phyloP scores from a whole-genome alignment of 2,113 vertebrate genomes.

The Oenanthe melanoleuca region DNA sequence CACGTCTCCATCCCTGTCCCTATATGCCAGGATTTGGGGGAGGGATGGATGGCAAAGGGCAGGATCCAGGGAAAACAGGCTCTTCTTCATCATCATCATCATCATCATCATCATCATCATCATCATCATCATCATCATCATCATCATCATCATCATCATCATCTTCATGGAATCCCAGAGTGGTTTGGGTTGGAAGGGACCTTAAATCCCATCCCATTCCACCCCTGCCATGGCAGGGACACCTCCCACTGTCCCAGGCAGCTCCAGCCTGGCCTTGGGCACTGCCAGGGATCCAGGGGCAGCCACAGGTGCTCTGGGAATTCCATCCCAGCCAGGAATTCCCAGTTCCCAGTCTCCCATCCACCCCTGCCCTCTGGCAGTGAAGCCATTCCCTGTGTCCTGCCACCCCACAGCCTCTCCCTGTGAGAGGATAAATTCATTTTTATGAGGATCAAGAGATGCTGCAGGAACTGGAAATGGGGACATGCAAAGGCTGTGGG shows the following conservation, averaged over 20 bases:
- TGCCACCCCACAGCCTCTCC: not conserved
- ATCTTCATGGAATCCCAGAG: not conserved
- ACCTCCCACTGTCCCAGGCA: rapidly evolving
- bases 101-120: not conserved
- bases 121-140: too few relatives aligned
- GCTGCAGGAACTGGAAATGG: not conserved
- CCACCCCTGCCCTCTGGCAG: not conserved
- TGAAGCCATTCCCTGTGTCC: not conserved
- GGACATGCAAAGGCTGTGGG: not conserved
- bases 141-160: not conserved
- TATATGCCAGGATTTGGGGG: not conserved
- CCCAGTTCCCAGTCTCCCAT: not conserved
- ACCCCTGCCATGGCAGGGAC: not conserved
- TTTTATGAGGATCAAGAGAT: not conserved
- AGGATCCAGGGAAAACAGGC: not conserved
- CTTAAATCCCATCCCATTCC: rapidly evolving
- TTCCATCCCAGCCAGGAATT: not conserved
- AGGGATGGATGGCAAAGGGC: not conserved
- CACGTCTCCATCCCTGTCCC: not conserved
- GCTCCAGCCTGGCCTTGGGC: not conserved
- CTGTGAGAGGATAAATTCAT: not conserved
- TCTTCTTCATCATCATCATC: not conserved
- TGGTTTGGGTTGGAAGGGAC: not conserved
- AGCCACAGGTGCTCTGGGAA: not conserved
- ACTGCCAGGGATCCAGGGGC: not conserved